Base-by-base conservation (phyloP, 2,797 vertebrate genomes). In the Arnoldichthys spilopterus region DNA sequence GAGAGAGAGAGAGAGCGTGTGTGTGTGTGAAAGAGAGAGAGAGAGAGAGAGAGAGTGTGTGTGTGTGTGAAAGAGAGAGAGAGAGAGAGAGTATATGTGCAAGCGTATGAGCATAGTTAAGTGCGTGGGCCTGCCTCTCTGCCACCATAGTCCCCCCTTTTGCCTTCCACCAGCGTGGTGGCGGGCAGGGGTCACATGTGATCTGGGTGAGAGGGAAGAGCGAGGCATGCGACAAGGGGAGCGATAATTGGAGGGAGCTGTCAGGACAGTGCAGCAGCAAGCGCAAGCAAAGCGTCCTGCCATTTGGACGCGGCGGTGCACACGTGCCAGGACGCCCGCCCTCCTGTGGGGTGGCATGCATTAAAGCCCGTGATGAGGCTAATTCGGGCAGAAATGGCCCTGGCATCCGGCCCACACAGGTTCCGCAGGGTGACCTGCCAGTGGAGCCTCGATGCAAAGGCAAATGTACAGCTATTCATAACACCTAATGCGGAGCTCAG, bases 161-260 rank as follows among this genome's bases (percentile, higher is more conserved):
- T 69, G 24, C 30, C 78, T 83, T 84, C 78, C 86, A 91, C 88
- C 88, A 87, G 87, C 74, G 64, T 79, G 82, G 82, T 85, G 87
- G 87, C 77, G 85, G 79, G 88, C 61, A 79, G 20, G 78, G 90
- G 87, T 92, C 90, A 88, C 85, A 87, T 87, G 88, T 5, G 76
- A 89, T 91, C 89, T 87, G 88, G 84, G 87, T 69, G 34, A 81
- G 88, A 85, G 72, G 40, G 89, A 82, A 87, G 88, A 89, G 79
- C 81, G 82, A 85, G 86, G 84, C 87, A 87, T 85, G 88, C 79
- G 87, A 92, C 90, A 89, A 85, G 69, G 83, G 85, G 83, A 86
- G 79, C 80, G 85, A 87, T 91, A 91, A 91, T 87, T 90, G 89
- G 91, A 91, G 87, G 84, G 88, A 93, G 91, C 92, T 93, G 92